These are phyloP conservation scores for Hedychridium roseum DNA, from an alignment of 2,888 invertebrate genomes.

Conservation along the genomic window DNA sequence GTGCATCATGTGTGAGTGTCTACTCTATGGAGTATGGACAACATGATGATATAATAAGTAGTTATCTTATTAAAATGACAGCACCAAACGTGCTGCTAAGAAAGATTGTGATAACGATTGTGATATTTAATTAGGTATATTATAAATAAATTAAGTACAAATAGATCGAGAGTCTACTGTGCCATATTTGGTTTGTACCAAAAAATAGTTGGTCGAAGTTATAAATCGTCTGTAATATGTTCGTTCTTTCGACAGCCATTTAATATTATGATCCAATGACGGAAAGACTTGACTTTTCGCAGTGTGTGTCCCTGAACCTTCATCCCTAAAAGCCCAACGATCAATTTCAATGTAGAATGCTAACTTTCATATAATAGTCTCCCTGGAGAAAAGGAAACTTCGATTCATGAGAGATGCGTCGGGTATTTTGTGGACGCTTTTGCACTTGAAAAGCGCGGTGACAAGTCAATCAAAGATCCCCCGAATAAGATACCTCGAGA, in stretches of 20 bases:
- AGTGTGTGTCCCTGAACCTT: conserved; percentile 57
- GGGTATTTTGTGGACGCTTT: neutral
- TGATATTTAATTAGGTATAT: neutral
- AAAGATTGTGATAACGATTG: neutral
- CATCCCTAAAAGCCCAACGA: conserved; percentile 42
- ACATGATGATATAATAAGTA: no score
- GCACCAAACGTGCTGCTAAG: neutral
- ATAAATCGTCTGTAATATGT: no score
- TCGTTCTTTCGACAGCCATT: no score
- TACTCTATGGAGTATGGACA: no score
- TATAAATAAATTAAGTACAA: neutral
- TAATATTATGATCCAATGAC: no score
- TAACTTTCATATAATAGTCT: conserved; percentile 34
- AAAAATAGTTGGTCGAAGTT: no score
- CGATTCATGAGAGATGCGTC: conserved; percentile 15
- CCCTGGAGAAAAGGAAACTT: conserved; percentile 22
- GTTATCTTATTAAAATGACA: neutral
- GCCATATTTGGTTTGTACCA: no score
- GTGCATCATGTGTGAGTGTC: no score
- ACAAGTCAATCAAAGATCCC: conserved; percentile 3
- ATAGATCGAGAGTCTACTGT: no score
- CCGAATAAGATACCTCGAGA: conserved; percentile 9
- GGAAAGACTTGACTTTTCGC: conserved; percentile 22
- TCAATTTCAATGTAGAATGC: conserved; percentile 61
- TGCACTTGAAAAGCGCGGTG: conserved; percentile 14